Percentiles rank a stretch among this genome's conserved stretches.
Conservation (phyloP, 2,113 vertebrate genomes). For the Campylomormyrus tamandua region DNA sequence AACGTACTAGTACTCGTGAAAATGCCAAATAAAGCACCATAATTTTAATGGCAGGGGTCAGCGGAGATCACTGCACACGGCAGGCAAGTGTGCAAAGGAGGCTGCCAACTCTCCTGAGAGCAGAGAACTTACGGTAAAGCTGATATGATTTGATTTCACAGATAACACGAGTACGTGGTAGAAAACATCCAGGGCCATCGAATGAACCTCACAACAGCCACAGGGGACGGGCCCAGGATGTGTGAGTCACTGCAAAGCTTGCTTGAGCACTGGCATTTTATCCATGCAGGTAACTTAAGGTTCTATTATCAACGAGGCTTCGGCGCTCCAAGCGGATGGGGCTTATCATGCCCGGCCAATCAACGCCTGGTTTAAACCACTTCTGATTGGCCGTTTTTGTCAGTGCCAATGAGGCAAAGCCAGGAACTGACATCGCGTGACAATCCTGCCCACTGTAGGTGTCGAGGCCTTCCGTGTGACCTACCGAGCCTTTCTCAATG, state of each 20-base stretch:
- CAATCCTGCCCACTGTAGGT: background rate
- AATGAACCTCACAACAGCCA: background rate
- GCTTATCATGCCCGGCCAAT: background rate
- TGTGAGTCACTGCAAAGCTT: background rate
- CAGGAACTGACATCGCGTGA: background rate
- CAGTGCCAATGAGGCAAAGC: background rate
- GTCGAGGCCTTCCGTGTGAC: slow-evolving; percentile 31
- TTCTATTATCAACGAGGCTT: background rate
- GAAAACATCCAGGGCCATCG: background rate
- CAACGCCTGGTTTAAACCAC: background rate
- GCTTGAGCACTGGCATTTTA: background rate
- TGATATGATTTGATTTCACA: background rate
- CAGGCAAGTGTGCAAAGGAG: background rate
- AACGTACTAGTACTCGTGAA: background rate
- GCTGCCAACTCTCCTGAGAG: background rate
- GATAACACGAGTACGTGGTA: background rate
- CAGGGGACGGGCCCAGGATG: background rate
- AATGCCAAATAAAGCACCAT: background rate
- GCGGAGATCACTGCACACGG: background rate
- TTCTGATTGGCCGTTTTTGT: background rate
- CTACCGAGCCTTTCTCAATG: slow-evolving; percentile 96
- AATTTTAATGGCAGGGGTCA: background rate
- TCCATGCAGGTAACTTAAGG: background rate
- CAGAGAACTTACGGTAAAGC: background rate
- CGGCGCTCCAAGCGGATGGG: background rate